Evolutionary conservation across 1,140 invertebrate species (phyloP).

Genomic region (Ericerus pela): DNA sequence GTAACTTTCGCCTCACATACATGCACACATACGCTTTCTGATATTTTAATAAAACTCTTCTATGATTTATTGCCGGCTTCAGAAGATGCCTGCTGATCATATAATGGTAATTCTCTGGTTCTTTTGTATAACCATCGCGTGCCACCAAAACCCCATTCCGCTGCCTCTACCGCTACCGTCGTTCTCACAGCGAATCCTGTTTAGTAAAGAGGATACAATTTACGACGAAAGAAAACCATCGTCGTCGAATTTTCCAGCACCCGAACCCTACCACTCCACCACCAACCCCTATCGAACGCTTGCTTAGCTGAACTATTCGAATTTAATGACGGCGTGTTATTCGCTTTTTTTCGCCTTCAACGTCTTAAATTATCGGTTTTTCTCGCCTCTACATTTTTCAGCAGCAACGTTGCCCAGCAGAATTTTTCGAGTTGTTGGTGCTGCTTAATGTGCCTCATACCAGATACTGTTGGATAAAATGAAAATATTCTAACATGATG

Average conservation of each 20-base stretch:
- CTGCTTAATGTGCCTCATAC: no score
- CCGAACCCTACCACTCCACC: background rate
- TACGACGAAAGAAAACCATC: background rate
- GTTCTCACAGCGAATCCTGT: no score
- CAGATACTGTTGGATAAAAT: no score
- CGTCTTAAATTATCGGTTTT: constrained; percentile 1
- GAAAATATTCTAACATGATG: no score
- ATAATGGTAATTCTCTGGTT: constrained; percentile 6
- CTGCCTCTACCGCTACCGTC: no score
- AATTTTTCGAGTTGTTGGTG: no score
- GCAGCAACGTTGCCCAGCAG: no score
- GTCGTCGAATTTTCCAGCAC: background rate
- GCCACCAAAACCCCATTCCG: background rate
- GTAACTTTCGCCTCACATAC: no score
- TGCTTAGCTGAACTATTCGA: no score
- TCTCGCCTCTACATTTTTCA: no score
- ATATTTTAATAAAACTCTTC: constrained; percentile 11
- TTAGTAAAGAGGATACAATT: background rate
- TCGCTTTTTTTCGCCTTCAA: background rate
- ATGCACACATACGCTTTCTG: constrained; percentile 6
- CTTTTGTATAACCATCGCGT: constrained; percentile 3
- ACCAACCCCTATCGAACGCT: no score
- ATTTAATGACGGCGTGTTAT: constrained; percentile 12
- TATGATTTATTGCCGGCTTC: constrained; percentile 6
- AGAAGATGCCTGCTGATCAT: constrained; percentile 11